phyloP scores from a whole-genome alignment of 2,113 vertebrate genomes.

The Neopipo cinnamomea region DNA sequence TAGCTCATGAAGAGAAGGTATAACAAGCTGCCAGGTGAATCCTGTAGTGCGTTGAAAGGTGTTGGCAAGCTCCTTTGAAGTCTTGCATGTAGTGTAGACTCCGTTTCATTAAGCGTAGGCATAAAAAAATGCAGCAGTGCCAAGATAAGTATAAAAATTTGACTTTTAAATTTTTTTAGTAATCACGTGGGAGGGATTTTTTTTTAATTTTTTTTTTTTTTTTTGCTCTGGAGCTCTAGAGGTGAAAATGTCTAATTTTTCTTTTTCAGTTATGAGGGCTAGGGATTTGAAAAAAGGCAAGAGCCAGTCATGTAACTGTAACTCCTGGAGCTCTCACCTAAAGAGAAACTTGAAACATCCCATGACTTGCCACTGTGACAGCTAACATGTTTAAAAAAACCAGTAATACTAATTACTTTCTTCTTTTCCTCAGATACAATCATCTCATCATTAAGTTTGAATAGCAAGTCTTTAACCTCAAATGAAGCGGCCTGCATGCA shows the following conservation, averaged over 20 bases:
- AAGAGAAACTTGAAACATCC: neutral
- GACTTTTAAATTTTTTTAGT: neutral
- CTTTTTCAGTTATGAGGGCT: neutral
- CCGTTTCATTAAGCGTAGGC: neutral
- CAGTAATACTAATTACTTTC: neutral
- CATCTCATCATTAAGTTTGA: constrained; percentile 20
- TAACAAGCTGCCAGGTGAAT: neutral
- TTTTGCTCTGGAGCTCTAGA: neutral
- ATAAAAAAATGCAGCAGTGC: neutral
- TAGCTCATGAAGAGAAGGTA: neutral
- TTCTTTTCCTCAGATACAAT: constrained; percentile 27
- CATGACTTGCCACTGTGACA: neutral
- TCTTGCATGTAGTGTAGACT: neutral
- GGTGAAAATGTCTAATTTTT: neutral
- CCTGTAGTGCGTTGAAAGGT: neutral
- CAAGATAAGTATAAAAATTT: neutral
- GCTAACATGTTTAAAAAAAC: neutral
- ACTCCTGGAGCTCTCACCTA: neutral
- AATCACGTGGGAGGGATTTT: neutral
- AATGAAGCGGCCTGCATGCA: constrained; percentile 4
- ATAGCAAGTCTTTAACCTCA: constrained; percentile 2
- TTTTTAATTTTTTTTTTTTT: neutral
- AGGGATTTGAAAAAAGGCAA: neutral
- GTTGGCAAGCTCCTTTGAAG: neutral
- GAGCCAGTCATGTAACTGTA: neutral